Evolutionary conservation across 2,113 vertebrate species (phyloP).

Genomic region (Origma solitaria): DNA sequence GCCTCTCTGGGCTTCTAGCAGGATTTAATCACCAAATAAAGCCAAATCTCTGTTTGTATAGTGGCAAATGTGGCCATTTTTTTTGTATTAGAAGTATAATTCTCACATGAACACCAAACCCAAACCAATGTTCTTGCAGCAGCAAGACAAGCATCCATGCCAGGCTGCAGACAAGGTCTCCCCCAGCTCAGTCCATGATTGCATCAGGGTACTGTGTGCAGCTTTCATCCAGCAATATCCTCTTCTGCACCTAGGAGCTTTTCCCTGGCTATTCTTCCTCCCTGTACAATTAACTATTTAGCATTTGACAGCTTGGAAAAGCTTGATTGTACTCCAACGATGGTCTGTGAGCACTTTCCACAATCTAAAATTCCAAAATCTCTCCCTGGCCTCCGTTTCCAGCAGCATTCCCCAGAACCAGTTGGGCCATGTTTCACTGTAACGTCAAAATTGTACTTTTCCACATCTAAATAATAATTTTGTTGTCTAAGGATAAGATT

Average conservation of each 20-base stretch:
- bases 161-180: not conserved
- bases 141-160: accelerated
- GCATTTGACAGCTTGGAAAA: not conserved
- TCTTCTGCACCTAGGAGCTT: not conserved
- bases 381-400: not conserved
- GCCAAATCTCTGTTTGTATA: not conserved
- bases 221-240: not conserved
- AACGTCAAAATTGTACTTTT: not conserved
- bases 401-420: not conserved
- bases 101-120: not conserved
- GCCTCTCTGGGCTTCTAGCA: not conserved
- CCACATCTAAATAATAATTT: not conserved
- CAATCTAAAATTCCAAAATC: not conserved
- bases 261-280: not conserved
- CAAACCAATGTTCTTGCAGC: not conserved
- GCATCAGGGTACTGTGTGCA: not conserved
- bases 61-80: not conserved
- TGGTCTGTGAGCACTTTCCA: not conserved
- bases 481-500: not conserved
- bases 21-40: not conserved
- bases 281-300: not conserved
- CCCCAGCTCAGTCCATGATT: not conserved
- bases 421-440: not conserved
- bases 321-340: not conserved
- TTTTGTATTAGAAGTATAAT: not conserved